Evolutionary conservation across 2,888 invertebrate species (phyloP), one percentile per base, ranked within the genome.

Genomic region (Oligia strigilis): DNA sequence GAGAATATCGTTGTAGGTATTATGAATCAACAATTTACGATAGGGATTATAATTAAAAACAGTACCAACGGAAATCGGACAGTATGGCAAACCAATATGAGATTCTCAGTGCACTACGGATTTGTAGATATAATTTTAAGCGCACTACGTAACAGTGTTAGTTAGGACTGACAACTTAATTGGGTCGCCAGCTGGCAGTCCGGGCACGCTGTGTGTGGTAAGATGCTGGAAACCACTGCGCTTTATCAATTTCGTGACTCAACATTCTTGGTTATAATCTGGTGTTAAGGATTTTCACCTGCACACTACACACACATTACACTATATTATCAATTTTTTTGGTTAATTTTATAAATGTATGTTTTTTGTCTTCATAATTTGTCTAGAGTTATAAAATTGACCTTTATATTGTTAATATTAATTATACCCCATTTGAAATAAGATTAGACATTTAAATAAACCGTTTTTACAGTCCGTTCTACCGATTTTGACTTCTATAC

Each of bases 111-210:
- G 79, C 75, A 71, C 52, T 43, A 19, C 64, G 40, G 72, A 72
- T 71, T 29, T 49, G 72, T 55, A 64, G 60, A 65, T 71, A 66
- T 73, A 71, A 82, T 85, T 85, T 80, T 85, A 70, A 82, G 77
- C 70, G 46, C 52, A 64, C 58, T 77, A 73, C 40, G 62, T 77
- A 79, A 65, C 72, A 75, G 60, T 52, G 66, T 85, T 77, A 83
- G 82, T 82, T 80, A 77, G 70, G 36, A 78, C 81, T 79, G 83
- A 88, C 85, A 86, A 76, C 78, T 88, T 88, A 86, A 88, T 88
- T 88, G 78, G 82, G 80, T 86, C 78, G 60, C 75, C 78, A 83
- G 72, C 86, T 76, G 82, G 72, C 40, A 2, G 66, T 52, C 52
- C 64, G 14, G 23, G 60, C 64, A 52, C 36, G 29, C 77, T 76